phyloP scores from a whole-genome alignment of 2,113 vertebrate species.

The Phylloscopus trochilus region DNA sequence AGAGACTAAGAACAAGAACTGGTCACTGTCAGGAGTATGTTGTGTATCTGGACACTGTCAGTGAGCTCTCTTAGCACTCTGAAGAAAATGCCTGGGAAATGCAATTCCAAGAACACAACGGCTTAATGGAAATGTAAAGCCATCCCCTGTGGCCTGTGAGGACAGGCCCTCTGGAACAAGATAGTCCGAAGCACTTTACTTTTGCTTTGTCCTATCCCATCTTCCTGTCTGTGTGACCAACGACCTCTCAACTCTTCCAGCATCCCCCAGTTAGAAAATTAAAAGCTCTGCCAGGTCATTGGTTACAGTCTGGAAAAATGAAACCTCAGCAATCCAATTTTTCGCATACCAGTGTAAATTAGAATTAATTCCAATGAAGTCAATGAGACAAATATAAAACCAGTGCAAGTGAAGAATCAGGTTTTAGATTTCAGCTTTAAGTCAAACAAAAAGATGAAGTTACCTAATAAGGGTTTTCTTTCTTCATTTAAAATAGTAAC shows the following conservation, averaged over 20 bases:
- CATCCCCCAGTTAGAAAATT: neutral
- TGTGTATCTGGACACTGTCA: neutral
- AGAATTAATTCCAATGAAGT: slow-evolving; percentile 13
- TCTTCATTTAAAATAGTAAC: neutral
- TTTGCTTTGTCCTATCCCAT: neutral
- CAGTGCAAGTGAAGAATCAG: neutral
- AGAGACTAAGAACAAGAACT: neutral
- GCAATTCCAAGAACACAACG: neutral
- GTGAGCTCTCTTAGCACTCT: neutral
- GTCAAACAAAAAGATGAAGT: neutral
- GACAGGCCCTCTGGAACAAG: neutral
- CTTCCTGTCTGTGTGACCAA: neutral
- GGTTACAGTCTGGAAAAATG: neutral
- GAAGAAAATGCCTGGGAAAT: neutral
- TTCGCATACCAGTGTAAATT: neutral
- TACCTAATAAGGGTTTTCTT: neutral
- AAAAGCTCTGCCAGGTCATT: neutral
- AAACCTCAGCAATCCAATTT: neutral
- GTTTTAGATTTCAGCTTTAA: neutral
- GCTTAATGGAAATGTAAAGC: slow-evolving; percentile 15
- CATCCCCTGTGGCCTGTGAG: neutral
- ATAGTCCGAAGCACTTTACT: neutral
- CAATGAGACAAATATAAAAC: neutral
- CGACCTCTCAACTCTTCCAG: neutral
- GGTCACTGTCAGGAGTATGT: neutral